Evolutionary conservation across 2,797 vertebrate genomes (phyloP).

Genomic region (Tinamus major): DNA sequence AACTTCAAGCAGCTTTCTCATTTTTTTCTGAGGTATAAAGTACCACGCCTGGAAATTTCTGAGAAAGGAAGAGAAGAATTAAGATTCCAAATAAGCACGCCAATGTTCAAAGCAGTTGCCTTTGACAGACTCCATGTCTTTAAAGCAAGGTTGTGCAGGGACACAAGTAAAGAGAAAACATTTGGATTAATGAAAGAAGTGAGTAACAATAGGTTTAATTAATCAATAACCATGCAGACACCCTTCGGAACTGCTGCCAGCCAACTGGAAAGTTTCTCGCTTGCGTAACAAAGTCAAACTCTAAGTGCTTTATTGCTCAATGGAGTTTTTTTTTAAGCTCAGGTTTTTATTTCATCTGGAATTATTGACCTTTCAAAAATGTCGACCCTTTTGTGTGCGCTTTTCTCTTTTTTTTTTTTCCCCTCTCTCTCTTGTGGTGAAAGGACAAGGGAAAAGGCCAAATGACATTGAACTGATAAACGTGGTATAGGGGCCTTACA

Average conservation of each 20-base stretch:
- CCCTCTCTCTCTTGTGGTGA: neutral
- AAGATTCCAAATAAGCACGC: slow-evolving; percentile 31
- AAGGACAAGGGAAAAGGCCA: slow-evolving; percentile 15
- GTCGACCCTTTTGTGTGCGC: slow-evolving; percentile 35
- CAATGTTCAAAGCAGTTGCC: slow-evolving; percentile 5
- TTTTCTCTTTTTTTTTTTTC: neutral
- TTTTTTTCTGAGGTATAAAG: slow-evolving; percentile 34
- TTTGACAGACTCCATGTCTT: slow-evolving; percentile 7
- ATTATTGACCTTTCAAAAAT: slow-evolving; percentile 60
- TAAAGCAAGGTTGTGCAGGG: slow-evolving; percentile 28
- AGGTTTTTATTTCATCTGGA: slow-evolving; percentile 56
- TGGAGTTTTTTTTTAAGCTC: slow-evolving; percentile 32
- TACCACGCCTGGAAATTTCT: slow-evolving; percentile 39
- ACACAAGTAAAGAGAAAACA: slow-evolving; percentile 51
- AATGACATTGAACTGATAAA: slow-evolving; percentile 24
- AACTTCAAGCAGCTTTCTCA: slow-evolving; percentile 2
- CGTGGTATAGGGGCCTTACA: neutral
- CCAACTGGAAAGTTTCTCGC: slow-evolving; percentile 66
- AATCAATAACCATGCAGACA: slow-evolving; percentile 68
- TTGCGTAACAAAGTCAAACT: slow-evolving; percentile 68
- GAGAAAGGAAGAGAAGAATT: slow-evolving; percentile 6
- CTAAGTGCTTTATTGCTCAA: slow-evolving; percentile 62
- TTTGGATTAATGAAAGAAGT: slow-evolving; percentile 66
- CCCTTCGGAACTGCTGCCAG: slow-evolving; percentile 55
- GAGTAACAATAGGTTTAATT: slow-evolving; percentile 66